Conservation (phyloP, 2,888 invertebrate species). For the Pecten maximus region DNA sequence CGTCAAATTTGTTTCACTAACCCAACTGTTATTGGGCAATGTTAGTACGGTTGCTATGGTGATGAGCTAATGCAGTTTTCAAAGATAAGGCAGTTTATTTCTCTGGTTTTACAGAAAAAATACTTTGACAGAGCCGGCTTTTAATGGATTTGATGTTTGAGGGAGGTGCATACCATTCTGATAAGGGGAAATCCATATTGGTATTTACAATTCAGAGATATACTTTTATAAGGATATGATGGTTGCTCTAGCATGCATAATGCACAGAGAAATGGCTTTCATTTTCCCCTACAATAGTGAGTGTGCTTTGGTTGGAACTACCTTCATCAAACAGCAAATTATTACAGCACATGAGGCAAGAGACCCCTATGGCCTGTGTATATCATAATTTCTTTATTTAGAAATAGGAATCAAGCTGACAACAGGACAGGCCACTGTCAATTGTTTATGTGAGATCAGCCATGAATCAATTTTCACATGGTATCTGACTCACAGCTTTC, state of each 20-base stretch:
- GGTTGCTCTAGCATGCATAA: neutral
- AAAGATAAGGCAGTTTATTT: neutral
- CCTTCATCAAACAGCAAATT: neutral
- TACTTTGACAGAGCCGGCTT: conserved; percentile 10
- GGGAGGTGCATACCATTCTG: conserved; percentile 3
- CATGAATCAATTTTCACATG: too few species aligned
- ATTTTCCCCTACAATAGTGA: neutral
- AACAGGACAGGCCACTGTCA: too few species aligned
- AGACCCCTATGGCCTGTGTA: neutral
- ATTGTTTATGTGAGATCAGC: too few species aligned
- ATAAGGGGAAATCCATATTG: conserved; percentile 10
- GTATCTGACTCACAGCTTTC: too few species aligned
- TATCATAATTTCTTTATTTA: neutral
- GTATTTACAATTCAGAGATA: neutral
- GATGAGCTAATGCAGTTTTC: conserved; percentile 2
- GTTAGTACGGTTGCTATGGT: conserved; percentile 14
- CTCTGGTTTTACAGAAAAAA: neutral
- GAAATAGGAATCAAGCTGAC: too few species aligned
- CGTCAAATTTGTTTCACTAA: conserved; percentile 19
- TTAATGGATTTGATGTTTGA: conserved; percentile 26
- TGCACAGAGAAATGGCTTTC: neutral
- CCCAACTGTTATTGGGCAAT: conserved; percentile 23
- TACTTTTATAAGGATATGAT: neutral
- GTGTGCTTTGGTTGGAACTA: neutral
- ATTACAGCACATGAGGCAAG: neutral